phyloP scores from a whole-genome alignment of 1,140 invertebrate species.

The Harpegnathos saltator region DNA sequence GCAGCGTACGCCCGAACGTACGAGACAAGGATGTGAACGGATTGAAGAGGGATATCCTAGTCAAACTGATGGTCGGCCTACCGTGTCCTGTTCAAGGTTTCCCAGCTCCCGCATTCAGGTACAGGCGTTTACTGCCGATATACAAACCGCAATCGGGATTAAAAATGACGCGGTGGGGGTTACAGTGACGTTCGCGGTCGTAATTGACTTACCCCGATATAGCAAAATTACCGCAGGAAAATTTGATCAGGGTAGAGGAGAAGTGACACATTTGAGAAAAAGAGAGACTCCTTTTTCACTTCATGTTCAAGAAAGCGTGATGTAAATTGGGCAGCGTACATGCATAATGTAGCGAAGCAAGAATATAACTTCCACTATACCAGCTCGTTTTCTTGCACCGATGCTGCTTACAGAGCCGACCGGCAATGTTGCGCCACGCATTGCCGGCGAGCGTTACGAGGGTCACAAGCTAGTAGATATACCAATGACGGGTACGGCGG shows the following conservation, averaged over 20 bases:
- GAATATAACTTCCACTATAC: background rate
- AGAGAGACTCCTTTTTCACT: background rate
- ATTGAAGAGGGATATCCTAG: slow-evolving; percentile 82
- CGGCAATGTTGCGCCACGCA: slow-evolving; percentile 89
- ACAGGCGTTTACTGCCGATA: slow-evolving; percentile 68
- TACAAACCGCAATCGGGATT: background rate
- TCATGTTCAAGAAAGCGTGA: too few relatives aligned
- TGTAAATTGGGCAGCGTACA: too few relatives aligned
- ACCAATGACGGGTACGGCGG: slow-evolving; percentile 86
- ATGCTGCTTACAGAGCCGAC: slow-evolving; percentile 88
- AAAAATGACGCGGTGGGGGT: background rate
- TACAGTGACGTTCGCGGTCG: background rate
- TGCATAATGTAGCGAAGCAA: background rate
- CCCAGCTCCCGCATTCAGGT: slow-evolving; percentile 90
- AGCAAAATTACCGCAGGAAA: background rate
- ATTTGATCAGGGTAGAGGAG: background rate
- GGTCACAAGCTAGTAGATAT: slow-evolving; percentile 89
- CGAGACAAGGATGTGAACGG: slow-evolving; percentile 84
- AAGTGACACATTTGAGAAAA: background rate
- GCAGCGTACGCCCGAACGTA: slow-evolving; percentile 85
- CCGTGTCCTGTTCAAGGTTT: slow-evolving; percentile 90
- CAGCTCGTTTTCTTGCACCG: slow-evolving; percentile 38
- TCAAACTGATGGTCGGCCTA: slow-evolving; percentile 86
- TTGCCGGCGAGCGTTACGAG: slow-evolving; percentile 89
- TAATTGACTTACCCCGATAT: background rate